phyloP scores from a whole-genome alignment of 2,888 invertebrate species.

The Heliconius aoede region DNA sequence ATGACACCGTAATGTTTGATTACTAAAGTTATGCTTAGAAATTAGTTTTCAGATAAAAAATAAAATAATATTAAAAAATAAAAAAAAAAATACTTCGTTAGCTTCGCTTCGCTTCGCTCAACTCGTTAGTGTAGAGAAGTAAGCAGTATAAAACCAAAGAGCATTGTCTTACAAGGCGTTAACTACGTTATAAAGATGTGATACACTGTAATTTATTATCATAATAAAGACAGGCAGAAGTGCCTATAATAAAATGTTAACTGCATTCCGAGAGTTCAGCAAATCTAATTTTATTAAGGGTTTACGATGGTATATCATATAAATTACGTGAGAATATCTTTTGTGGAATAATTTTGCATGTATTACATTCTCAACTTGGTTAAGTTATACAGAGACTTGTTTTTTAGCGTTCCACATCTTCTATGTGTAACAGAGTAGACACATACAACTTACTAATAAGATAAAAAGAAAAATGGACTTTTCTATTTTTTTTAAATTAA shows the following conservation, averaged over 20 bases:
- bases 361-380: not conserved
- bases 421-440: not conserved
- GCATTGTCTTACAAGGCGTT: constrained; percentile 48
- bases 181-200: constrained; percentile 46
- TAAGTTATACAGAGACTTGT: not conserved
- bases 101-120: too few relatives aligned
- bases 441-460: not conserved
- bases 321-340: constrained; percentile 23
- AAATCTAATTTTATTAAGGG: constrained; percentile 47
- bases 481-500: too few relatives aligned
- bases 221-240: constrained; percentile 47
- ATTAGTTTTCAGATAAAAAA: not conserved
- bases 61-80: too few relatives aligned
- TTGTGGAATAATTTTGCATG: constrained; percentile 12
- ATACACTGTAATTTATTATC: constrained; percentile 48
- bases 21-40: not conserved
- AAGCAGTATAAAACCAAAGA: constrained; percentile 3
- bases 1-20: not conserved
- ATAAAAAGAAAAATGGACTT: not conserved
- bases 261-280: constrained; percentile 44
- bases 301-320: constrained; percentile 37
- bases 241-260: constrained; percentile 48
- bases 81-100: too few relatives aligned
- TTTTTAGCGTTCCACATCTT: not conserved
- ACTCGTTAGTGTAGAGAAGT: not conserved